phyloP scores from a whole-genome alignment of 2,888 invertebrate species.

The Adelognathus sp. region DNA sequence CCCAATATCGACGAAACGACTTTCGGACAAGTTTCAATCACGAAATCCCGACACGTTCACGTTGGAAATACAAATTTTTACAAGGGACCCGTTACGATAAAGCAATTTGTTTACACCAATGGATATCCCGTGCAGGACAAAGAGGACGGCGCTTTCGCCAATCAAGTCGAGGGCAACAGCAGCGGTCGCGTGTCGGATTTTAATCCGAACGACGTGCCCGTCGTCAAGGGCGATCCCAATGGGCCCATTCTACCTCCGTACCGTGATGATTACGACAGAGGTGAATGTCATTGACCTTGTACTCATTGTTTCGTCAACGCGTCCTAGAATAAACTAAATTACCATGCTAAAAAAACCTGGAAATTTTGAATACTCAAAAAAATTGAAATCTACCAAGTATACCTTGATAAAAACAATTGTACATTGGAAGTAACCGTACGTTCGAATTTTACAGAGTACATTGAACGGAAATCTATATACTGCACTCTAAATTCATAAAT shows the following conservation, averaged over 20 bases:
- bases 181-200: constrained; percentile 44
- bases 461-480: no score
- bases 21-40: constrained; percentile 86
- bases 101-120: constrained; percentile 85
- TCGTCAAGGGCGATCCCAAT: constrained; percentile 18
- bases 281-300: constrained; percentile 5
- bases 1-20: constrained; percentile 76
- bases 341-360: no score
- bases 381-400: no score
- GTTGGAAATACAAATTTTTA: constrained; percentile 90
- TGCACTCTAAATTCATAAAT: no score
- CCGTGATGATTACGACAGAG: constrained; percentile 49
- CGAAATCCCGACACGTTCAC: constrained; percentile 88
- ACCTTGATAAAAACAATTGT: no score
- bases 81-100: constrained; percentile 90
- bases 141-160: neutral
- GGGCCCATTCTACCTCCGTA: constrained; percentile 29
- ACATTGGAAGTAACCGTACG: no score
- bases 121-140: constrained; percentile 57
- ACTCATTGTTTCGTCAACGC: neutral
- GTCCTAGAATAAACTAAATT: no score
- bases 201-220: constrained; percentile 21
- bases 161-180: neutral
- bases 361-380: no score
- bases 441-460: no score